Percentiles rank a stretch among this genome's conserved stretches.
Conservation (phyloP, 35 echinoderm and acorn worm species). For the Diadema setosum region DNA sequence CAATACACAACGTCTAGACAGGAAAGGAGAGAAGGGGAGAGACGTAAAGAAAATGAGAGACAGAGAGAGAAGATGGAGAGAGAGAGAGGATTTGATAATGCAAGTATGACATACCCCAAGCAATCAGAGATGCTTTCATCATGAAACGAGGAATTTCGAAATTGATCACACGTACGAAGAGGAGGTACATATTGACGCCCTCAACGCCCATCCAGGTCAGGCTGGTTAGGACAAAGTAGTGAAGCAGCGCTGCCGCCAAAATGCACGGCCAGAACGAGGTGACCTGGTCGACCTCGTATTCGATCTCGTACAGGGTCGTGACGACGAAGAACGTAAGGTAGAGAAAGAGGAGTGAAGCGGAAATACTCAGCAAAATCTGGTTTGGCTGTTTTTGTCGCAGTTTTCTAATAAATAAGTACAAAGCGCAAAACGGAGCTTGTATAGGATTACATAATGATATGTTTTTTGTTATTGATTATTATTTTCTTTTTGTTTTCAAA, state of each 20-base stretch:
- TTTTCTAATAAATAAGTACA: background rate
- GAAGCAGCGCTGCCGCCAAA: constrained; percentile 41
- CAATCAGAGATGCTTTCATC: constrained; percentile 41
- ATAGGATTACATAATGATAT: no score
- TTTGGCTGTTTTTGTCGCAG: background rate
- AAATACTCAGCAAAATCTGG: constrained; percentile 18
- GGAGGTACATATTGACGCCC: constrained; percentile 57
- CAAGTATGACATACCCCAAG: constrained; percentile 59
- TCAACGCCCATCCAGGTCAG: constrained; percentile 72
- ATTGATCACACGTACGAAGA: constrained; percentile 63
- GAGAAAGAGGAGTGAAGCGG: background rate
- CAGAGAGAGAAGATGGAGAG: background rate
- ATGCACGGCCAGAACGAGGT: background rate
- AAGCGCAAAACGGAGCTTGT: no score
- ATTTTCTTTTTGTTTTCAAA: no score
- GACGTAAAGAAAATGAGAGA: no score
- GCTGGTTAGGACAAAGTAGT: constrained; percentile 54
- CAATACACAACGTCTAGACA: background rate
- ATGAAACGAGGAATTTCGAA: constrained; percentile 44
- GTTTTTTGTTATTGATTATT: no score
- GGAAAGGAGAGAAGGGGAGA: background rate
- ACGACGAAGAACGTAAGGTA: constrained; percentile 20
- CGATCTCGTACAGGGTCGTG: background rate
- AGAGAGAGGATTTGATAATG: no score
- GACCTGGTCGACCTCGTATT: background rate